These are phyloP conservation scores for Podarcis siculus DNA, from an alignment of 2,797 vertebrate species.

Conservation along the genomic window DNA sequence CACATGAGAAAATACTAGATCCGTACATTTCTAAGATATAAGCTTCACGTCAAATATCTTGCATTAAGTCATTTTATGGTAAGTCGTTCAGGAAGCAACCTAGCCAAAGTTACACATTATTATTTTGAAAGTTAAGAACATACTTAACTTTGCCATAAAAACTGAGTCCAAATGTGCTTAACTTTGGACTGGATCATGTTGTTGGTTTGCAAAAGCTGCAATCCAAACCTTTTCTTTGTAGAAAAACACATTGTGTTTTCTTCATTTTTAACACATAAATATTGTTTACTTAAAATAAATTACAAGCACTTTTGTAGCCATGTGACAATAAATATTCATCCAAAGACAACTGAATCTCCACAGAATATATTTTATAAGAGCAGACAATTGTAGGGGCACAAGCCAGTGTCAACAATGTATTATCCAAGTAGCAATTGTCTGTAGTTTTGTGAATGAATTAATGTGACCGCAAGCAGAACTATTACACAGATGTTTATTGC, in stretches of 20 bases:
- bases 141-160: not conserved
- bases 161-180: not conserved
- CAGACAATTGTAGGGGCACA: not conserved
- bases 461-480: not conserved
- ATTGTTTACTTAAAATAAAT: conserved; percentile 27
- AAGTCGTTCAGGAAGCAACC: not conserved
- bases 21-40: not conserved
- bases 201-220: conserved; percentile 23
- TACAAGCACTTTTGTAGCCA: conserved; percentile 12
- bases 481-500: not conserved
- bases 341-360: not conserved
- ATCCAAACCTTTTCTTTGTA: not conserved
- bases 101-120: not conserved
- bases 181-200: not conserved
- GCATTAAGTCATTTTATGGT: not conserved
- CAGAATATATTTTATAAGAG: conserved; percentile 7
- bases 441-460: conserved; percentile 19
- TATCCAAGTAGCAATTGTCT: conserved; percentile 9
- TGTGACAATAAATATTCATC: not conserved
- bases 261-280: conserved; percentile 16
- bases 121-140: not conserved
- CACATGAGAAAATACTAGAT: not conserved
- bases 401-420: conserved; percentile 10
- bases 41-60: not conserved
- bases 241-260: not conserved